Conservation (phyloP, 2,888 invertebrate genomes). For the Cheilosia grossa region DNA sequence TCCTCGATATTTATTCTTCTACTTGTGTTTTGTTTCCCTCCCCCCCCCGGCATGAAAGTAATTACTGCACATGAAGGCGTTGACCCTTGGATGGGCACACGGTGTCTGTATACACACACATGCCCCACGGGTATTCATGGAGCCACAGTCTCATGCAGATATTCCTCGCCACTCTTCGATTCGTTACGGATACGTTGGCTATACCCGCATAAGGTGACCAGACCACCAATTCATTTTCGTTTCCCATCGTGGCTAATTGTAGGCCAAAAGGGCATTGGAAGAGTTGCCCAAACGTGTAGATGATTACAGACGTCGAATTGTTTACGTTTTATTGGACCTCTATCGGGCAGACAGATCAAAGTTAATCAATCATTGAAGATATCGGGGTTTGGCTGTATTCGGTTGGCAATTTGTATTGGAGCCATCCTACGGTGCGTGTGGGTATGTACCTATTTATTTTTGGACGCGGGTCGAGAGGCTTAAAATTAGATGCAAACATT, state of each 20-base stretch:
- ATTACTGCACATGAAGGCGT: conserved; percentile 51
- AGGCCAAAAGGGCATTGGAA: conserved; percentile 36
- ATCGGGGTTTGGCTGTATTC: conserved; percentile 13
- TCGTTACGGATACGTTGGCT: conserved; percentile 6
- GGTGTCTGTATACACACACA: neutral
- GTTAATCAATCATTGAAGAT: conserved; percentile 46
- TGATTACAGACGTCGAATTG: conserved; percentile 11
- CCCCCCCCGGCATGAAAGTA: conserved; percentile 37
- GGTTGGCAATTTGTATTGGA: conserved; percentile 16
- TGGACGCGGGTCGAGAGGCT: conserved; percentile 18
- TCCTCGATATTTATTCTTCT: conserved; percentile 32
- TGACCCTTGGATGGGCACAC: conserved; percentile 47
- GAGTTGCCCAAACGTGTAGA: conserved; percentile 9
- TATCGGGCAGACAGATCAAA: conserved; percentile 48
- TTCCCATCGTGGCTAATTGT: conserved; percentile 46
- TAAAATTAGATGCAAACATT: conserved; percentile 33
- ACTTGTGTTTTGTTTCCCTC: conserved; percentile 10
- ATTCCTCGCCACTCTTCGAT: neutral
- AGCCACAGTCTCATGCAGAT: conserved; percentile 34
- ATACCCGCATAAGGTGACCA: conserved; percentile 51
- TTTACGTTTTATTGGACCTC: conserved; percentile 28
- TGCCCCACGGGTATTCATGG: conserved; percentile 30
- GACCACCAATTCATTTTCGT: conserved; percentile 16
- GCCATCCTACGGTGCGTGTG: neutral
- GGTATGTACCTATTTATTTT: conserved; percentile 40